Base-by-base conservation (phyloP, 2,113 vertebrate species). In the Ploceus nigricollis region DNA sequence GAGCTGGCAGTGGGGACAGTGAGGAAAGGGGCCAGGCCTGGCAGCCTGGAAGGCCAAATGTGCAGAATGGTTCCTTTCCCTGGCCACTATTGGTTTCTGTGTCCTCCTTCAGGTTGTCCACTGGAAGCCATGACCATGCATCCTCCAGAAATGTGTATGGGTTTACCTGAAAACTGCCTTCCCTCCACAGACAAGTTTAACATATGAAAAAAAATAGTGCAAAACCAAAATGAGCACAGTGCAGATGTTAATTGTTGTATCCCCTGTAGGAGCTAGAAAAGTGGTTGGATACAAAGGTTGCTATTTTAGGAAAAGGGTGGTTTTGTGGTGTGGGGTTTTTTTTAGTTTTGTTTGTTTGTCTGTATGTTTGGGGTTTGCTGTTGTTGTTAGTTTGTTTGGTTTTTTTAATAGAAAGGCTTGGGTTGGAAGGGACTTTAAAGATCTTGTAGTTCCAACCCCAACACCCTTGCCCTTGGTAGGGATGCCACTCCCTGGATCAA, bases 41-140 rank as follows among this genome's bases (percentile, higher is more conserved):
- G 9, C 51, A 66, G 24, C 27, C n/a, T 6, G 5, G 50, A 10
- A 72, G 13, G 10, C 64, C 40, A 68, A 39, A 79, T 40, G 6
- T 20, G 6, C 31, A 19, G 4, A 1, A 68, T 85, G 40, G 6
- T n/a, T 92, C 39, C 25, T 80, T 71, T 76, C 27, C 13, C 20
- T 56, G 48, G 44, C 30, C 35, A 8, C 20, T 57, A 5, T 12
- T 44, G 28, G 15, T 28, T 68, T 42, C 44, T 10, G 22, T 25
- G 48, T 13, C 11, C 44, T 60, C 58, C 31, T 30, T 73, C 30
- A 37, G 15, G 24, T 28, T 83, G 50, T 48, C 31, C 27, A 4
- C 54, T 75, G 47, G 31, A 63, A 84, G 13, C 23, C 1, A 1
- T 58, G 47, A 19, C 15, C 2, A 0, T 12, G 6, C 1, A 5